Evolutionary conservation across 2,113 vertebrate species (phyloP).

Genomic region (Thamnophis sirtalis): DNA sequence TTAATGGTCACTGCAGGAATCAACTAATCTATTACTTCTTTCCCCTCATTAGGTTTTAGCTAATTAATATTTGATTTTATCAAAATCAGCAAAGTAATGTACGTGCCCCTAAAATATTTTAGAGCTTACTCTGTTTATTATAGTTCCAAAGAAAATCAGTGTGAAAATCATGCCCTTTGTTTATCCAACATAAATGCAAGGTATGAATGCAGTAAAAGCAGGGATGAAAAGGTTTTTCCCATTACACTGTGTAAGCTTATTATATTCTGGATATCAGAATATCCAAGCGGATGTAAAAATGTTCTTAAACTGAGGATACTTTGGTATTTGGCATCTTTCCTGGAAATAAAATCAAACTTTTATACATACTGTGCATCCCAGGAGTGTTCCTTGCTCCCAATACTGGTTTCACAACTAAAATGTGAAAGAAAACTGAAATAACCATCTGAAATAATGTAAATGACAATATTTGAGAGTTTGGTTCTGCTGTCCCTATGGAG

Average conservation of each 20-base stretch:
- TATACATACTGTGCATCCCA: not conserved
- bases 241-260: not conserved
- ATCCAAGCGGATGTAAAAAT: not conserved
- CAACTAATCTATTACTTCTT: not conserved
- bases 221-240: not conserved
- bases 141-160: not conserved
- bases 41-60: not conserved
- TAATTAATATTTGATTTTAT: not conserved
- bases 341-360: conserved; percentile 25
- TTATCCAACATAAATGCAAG: not conserved
- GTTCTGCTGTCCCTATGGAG: not conserved
- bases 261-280: fast-evolving
- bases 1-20: not conserved
- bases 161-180: not conserved
- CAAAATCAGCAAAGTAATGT: not conserved
- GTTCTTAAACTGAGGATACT: not conserved
- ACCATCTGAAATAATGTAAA: not conserved
- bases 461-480: fast-evolving
- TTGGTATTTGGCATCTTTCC: not conserved
- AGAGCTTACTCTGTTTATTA: not conserved
- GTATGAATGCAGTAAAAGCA: not conserved
- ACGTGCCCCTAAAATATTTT: not conserved
- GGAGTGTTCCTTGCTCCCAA: not conserved
- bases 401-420: not conserved
- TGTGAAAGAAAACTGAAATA: not conserved